Evolutionary conservation across 1,140 invertebrate genomes (phyloP).

Genomic region (Drosophila repletoides): DNA sequence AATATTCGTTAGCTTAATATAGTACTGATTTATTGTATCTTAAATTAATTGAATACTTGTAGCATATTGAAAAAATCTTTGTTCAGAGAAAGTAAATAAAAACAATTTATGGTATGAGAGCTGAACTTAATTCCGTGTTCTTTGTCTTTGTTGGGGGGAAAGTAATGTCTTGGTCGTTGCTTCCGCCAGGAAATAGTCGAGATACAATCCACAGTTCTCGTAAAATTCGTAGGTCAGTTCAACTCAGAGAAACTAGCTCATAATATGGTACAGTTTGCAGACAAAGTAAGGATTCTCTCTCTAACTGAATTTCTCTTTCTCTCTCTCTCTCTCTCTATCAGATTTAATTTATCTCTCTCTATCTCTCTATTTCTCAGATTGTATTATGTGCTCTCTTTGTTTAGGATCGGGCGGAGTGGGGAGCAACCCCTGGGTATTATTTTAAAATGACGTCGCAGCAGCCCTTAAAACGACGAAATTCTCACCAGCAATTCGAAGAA

Average conservation of each 20-base stretch:
- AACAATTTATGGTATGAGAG: not conserved
- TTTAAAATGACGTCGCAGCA: slow-evolving; percentile 54
- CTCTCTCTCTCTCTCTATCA: not conserved
- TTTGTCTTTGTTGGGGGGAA: slow-evolving; percentile 38
- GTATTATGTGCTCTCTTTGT: too few species aligned
- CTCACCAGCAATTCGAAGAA: slow-evolving; percentile 2
- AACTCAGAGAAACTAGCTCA: slow-evolving; percentile 17
- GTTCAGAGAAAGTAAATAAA: too few species aligned
- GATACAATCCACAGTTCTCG: slow-evolving; percentile 8
- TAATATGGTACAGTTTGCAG: slow-evolving; percentile 28
- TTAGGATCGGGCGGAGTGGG: slow-evolving; percentile 34
- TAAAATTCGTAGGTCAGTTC: slow-evolving; percentile 43
- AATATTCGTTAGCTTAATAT: too few species aligned
- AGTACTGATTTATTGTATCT: too few species aligned
- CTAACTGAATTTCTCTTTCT: not conserved
- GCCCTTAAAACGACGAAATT: slow-evolving; percentile 32
- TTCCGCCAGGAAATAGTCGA: slow-evolving; percentile 49
- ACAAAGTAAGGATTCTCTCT: slow-evolving; percentile 38
- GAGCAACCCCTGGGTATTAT: slow-evolving; percentile 38
- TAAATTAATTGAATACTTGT: too few species aligned
- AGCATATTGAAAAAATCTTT: too few species aligned
- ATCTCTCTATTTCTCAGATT: not conserved
- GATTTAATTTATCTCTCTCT: not conserved
- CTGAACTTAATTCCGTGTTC: slow-evolving; percentile 27
- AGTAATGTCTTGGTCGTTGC: too few species aligned